Conservation (phyloP, 2,888 invertebrate genomes). For the Odontothrips loti region DNA sequence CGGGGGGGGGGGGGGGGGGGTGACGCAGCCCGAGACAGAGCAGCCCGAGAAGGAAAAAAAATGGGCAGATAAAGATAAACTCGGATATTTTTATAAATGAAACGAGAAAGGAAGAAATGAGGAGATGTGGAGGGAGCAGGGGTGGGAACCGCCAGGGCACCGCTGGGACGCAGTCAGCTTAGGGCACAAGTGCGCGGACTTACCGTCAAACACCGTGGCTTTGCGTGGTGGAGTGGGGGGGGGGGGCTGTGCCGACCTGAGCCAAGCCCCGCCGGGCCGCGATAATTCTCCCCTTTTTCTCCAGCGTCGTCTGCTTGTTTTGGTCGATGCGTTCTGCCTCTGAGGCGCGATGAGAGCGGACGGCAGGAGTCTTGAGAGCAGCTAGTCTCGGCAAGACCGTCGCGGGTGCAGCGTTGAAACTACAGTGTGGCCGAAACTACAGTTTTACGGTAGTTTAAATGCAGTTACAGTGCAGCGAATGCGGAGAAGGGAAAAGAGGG, state of each 20-base stretch:
- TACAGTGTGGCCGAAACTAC: too few species aligned
- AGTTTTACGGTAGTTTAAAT: too few species aligned
- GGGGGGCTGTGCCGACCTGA: neutral
- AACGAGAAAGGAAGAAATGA: slow-evolving; percentile 11
- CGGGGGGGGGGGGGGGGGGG: neutral
- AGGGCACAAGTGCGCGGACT: slow-evolving; percentile 21
- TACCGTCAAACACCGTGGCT: slow-evolving; percentile 24
- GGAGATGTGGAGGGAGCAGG: neutral
- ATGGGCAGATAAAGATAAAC: slow-evolving; percentile 22
- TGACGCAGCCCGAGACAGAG: neutral
- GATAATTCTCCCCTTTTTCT: slow-evolving; percentile 15
- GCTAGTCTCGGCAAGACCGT: too few species aligned
- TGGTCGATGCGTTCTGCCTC: neutral
- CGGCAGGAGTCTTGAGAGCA: too few species aligned
- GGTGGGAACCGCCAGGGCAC: neutral
- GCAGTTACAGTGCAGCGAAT: too few species aligned
- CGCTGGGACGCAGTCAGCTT: slow-evolving; percentile 19
- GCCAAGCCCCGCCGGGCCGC: neutral
- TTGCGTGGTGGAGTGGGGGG: neutral
- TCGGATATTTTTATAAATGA: slow-evolving; percentile 25
- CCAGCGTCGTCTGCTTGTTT: neutral
- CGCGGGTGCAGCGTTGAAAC: too few species aligned
- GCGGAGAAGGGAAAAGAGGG: too few species aligned
- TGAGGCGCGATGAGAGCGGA: neutral
- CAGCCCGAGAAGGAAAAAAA: neutral